Conservation (phyloP, 1,140 invertebrate species). For the Atopsyche davidsoni region DNA sequence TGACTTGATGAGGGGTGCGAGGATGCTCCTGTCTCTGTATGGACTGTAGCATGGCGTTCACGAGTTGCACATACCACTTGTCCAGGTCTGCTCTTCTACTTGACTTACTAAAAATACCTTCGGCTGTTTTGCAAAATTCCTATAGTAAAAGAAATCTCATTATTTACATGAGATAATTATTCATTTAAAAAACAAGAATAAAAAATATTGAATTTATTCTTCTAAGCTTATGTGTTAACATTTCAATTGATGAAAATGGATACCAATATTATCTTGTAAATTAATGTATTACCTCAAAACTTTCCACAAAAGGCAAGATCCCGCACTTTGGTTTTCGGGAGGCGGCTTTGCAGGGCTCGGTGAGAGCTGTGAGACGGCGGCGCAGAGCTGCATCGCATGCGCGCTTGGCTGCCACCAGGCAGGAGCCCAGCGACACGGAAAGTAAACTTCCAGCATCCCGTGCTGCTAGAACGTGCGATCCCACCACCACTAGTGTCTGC, state of each 20-base stretch:
- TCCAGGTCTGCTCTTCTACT: constrained; percentile 91
- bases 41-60: constrained; percentile 79
- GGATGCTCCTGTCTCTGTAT: constrained; percentile 78
- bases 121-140: constrained; percentile 81
- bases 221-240: not conserved
- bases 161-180: too few species aligned
- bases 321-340: constrained; percentile 79
- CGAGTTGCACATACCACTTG: constrained; percentile 86
- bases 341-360: constrained; percentile 66
- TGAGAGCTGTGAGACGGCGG: constrained; percentile 74
- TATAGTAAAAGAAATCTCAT: too few species aligned
- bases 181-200: constrained; percentile 3
- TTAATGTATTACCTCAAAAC: constrained; percentile 66
- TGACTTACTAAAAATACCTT: constrained; percentile 80
- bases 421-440: constrained; percentile 82
- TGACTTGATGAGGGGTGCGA: constrained; percentile 90
- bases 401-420: constrained; percentile 88
- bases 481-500: constrained; percentile 83
- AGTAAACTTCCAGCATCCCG: constrained; percentile 89
- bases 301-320: constrained; percentile 84
- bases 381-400: constrained; percentile 93
- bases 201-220: constrained; percentile 39
- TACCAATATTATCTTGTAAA: not conserved
- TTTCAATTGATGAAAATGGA: not conserved
- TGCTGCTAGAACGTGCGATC: constrained; percentile 83